Percentiles rank a stretch among this genome's conserved stretches.
Evolutionary conservation across 1,140 invertebrate genomes (phyloP).

Genomic region (Aphidius ervi): DNA sequence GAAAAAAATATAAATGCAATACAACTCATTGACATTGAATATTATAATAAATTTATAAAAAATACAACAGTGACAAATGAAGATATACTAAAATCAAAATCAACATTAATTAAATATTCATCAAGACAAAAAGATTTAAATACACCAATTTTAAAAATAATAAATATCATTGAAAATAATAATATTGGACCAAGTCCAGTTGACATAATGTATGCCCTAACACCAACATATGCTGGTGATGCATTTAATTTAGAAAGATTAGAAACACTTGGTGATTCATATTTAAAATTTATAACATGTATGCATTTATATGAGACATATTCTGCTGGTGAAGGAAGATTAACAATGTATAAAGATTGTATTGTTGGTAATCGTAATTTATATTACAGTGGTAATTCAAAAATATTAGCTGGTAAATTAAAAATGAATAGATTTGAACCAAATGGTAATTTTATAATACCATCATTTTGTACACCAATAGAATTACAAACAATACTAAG

Average conservation of each 20-base stretch:
- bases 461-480: slow-evolving; percentile 50
- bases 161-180: not conserved
- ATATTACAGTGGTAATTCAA: slow-evolving; percentile 60
- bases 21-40: slow-evolving; percentile 64
- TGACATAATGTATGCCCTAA: slow-evolving; percentile 59
- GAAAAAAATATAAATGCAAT: slow-evolving; percentile 56
- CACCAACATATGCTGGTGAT: slow-evolving; percentile 68
- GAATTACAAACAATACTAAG: slow-evolving; percentile 32
- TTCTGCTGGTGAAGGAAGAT: slow-evolving; percentile 68
- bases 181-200: slow-evolving; percentile 27
- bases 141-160: slow-evolving; percentile 28
- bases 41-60: slow-evolving; percentile 59
- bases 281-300: slow-evolving; percentile 76
- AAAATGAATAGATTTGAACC: slow-evolving; percentile 65
- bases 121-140: slow-evolving; percentile 11
- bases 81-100: slow-evolving; percentile 3
- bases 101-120: slow-evolving; percentile 10
- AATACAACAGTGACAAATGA: not conserved
- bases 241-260: slow-evolving; percentile 77
- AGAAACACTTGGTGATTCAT: slow-evolving; percentile 86
- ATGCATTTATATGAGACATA: slow-evolving; percentile 70
- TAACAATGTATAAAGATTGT: slow-evolving; percentile 71
- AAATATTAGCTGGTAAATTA: slow-evolving; percentile 56
- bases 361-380: slow-evolving; percentile 81
- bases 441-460: slow-evolving; percentile 64